Evolutionary conservation across 2,797 vertebrate species (phyloP), one percentile per base, ranked within the genome.

Genomic region (Fistularia tabacaria): DNA sequence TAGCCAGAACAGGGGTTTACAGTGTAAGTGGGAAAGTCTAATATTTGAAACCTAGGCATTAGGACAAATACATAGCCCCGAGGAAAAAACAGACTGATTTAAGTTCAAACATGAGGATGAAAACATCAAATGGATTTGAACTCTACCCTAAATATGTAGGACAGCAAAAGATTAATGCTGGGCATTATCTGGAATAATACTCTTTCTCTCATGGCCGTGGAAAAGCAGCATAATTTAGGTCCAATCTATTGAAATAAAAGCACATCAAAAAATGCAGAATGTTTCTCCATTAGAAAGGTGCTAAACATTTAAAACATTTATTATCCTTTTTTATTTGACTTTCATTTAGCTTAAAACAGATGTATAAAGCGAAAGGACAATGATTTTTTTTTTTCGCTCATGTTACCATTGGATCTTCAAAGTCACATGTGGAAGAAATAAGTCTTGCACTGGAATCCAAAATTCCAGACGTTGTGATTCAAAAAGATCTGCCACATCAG

Each of bases 91-190:
- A 49, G 15, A 42, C 51, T 39, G n/a, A 55, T 48, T 48, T 66
- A 73, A 80, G 65, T 66, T 69, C 47, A 66, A 73, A 56, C 42
- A 6, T 46, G 49, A 79, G 69, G 65, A 77, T 3, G 36, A 65
- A 50, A 69, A 73, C 69, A 74, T 76, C 79, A 85, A 88, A 85
- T 83, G 60, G 76, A 71, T 85, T 68, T 84, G 78, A 78, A 77
- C 84, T 87, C 71, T 74, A 85, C 73, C 80, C 65, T 73, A 51
- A 66, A 65, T 75, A 85, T 76, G 64, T 82, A 76, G 84, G 82
- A 37, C 79, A 76, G 59, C 51, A 59, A 76, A 76, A 87, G 86
- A 89, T 90, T 88, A 88, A 85, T 84, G 79, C 68, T 57, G 55
- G 66, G 72, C 72, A 82, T 88, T 84, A 87, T 85, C 69, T 73